Evolutionary conservation across 1,140 invertebrate genomes (phyloP), one percentile per base, ranked within the genome.

Genomic region (Drosophila jambulina): DNA sequence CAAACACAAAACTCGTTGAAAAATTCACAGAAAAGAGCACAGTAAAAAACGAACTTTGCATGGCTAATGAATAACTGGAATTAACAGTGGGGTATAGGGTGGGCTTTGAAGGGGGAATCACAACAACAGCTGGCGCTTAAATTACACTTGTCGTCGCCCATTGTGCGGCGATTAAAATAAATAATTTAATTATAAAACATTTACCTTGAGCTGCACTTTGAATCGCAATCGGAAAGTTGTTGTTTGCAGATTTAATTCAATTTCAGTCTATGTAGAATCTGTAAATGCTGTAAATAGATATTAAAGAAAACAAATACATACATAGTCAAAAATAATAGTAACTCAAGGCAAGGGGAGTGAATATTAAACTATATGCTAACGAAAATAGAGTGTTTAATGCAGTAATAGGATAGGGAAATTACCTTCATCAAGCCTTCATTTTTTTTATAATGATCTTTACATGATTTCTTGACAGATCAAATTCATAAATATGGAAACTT

Each of bases 91-190:
- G 19, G 8, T 23, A n/a, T 4, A 23, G 1, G 15, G 32, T 13
- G 15, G 25, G 25, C 3, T n/a, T n/a, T 17, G 12, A 1, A 8
- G 45, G 36, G 53, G 51, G 13, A 19, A 19, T n/a, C 17, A 17
- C 63, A 69, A 23, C 40, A 71, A 48, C 64, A 71, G 64, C 34
- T 72, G 64, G 65, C 65, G 64, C 69, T 72, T 57, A 70, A 42
- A 49, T 58, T 58, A 53, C 45, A 32, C 27, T 68, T 38, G 58
- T 17, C 46, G 45, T 17, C 19, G 49, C n/a, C 29, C 19, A 53
- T 32, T 48, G 43, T 34, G 64, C 34, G 32, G 67, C 53, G 45
- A 71, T 59, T 72, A 38, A 72, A 48, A n/a, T 53, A 72, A 59
- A 61, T 29, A 34, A 42, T 51, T 60, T 8, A 25, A 72, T 46